Evolutionary conservation across 2,888 invertebrate genomes (phyloP).

Genomic region (Rhingia campestris): DNA sequence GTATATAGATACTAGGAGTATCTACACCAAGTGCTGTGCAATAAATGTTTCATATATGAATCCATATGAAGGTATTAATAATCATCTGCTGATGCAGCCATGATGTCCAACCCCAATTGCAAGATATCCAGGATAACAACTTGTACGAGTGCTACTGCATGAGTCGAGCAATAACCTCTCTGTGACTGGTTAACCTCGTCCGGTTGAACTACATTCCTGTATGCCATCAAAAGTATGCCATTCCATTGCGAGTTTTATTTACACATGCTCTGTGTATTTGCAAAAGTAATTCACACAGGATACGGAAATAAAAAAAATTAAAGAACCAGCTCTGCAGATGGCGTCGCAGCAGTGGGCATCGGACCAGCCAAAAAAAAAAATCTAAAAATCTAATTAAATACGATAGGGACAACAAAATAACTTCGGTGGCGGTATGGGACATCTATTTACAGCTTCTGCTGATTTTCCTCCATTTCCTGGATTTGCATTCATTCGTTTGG

Average conservation of each 20-base stretch:
- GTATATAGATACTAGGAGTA: not conserved
- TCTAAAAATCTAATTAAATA: slow-evolving; percentile 55
- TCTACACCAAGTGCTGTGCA: slow-evolving; percentile 17
- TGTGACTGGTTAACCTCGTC: slow-evolving; percentile 4
- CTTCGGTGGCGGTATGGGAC: not conserved
- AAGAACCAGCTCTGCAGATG: not conserved
- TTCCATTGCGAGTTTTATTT: slow-evolving; percentile 33
- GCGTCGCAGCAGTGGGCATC: not conserved
- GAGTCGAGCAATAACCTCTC: slow-evolving; percentile 42
- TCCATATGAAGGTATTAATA: slow-evolving; percentile 44
- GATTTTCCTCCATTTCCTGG: not conserved
- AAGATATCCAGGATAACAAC: slow-evolving; percentile 22
- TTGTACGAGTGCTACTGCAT: not conserved
- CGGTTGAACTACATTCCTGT: slow-evolving; percentile 25
- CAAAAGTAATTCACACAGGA: slow-evolving; percentile 16
- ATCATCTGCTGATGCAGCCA: slow-evolving; percentile 36
- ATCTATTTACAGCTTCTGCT: slow-evolving; percentile 51
- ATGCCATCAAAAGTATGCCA: slow-evolving; percentile 19
- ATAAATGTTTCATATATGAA: slow-evolving; percentile 35
- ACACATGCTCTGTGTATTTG: not conserved
- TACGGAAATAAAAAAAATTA: not conserved
- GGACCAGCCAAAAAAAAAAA: slow-evolving; percentile 21
- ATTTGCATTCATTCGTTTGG: slow-evolving; percentile 32
- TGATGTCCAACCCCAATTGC: slow-evolving; percentile 6
- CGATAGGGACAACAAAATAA: slow-evolving; percentile 42